Percentiles rank a stretch among this genome's conserved stretches.
These are phyloP conservation scores for Lichenostomus cassidix DNA, from an alignment of 2,113 vertebrate species.

Conservation along the genomic window DNA sequence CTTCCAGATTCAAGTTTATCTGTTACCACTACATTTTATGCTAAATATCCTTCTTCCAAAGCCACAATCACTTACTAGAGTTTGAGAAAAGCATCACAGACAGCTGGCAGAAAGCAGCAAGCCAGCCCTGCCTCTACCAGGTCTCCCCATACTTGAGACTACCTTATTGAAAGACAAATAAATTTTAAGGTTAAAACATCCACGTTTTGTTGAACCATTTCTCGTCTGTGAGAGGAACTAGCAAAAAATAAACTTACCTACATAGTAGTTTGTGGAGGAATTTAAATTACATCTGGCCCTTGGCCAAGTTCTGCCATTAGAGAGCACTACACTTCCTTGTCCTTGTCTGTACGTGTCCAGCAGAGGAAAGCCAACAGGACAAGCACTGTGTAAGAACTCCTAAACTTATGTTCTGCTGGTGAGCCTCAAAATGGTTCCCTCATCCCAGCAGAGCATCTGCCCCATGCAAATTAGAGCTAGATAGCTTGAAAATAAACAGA, in stretches of 20 bases:
- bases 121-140: neutral
- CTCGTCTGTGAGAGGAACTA: neutral
- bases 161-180: neutral
- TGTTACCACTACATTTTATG: neutral
- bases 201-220: neutral
- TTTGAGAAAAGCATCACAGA: neutral
- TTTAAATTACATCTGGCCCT: neutral
- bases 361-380: neutral
- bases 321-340: neutral
- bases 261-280: neutral
- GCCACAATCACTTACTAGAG: neutral
- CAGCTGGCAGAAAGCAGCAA: neutral
- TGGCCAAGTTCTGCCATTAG: neutral
- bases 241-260: neutral
- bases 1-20: neutral
- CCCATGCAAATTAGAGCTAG: neutral
- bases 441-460: neutral
- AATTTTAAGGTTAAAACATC: neutral
- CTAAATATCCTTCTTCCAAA: neutral
- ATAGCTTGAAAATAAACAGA: neutral
- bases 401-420: neutral
- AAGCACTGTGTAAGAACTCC: neutral
- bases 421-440: neutral
- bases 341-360: neutral
- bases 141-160: neutral